Percentiles rank a stretch among this genome's conserved stretches.
These are phyloP conservation scores for Lasioglossum albipes DNA, from an alignment of 1,140 invertebrate genomes.

Conservation along the genomic window DNA sequence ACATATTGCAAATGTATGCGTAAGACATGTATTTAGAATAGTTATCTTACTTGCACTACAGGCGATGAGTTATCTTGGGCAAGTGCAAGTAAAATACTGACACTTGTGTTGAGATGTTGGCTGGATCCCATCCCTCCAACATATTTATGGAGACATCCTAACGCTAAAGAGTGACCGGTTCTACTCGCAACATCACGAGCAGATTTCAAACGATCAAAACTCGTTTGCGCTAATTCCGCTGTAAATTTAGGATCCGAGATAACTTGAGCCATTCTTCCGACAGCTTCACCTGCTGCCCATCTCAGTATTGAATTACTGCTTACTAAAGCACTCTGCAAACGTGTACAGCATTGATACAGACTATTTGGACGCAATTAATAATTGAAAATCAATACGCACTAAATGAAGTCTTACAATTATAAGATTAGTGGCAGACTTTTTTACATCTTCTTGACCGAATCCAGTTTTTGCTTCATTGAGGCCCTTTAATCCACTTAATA, in stretches of 20 bases:
- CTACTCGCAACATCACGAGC: constrained; percentile 92
- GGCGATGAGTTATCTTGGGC: constrained; percentile 95
- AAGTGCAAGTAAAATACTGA: constrained; percentile 95
- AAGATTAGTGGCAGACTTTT: constrained; percentile 90
- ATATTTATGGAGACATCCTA: constrained; percentile 95
- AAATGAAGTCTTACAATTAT: constrained; percentile 82
- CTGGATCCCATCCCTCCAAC: constrained; percentile 94
- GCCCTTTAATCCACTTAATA: constrained; percentile 93
- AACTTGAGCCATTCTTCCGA: constrained; percentile 94
- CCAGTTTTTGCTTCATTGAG: constrained; percentile 92
- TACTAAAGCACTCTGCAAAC: constrained; percentile 86
- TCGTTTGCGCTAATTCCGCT: constrained; percentile 93
- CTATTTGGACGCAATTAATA: neutral
- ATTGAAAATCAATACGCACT: neutral
- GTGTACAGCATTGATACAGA: constrained; percentile 28
- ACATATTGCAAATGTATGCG: neutral
- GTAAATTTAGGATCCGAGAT: constrained; percentile 92
- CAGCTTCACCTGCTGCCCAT: constrained; percentile 92
- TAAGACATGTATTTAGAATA: neutral
- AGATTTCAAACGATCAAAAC: constrained; percentile 93
- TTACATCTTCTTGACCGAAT: constrained; percentile 94
- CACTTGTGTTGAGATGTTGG: constrained; percentile 95
- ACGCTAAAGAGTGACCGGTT: constrained; percentile 95
- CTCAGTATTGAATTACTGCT: constrained; percentile 92
- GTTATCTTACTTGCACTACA: constrained; percentile 88